Evolutionary conservation across 2,797 vertebrate genomes (phyloP).

Genomic region (Micrastur ruficollis): DNA sequence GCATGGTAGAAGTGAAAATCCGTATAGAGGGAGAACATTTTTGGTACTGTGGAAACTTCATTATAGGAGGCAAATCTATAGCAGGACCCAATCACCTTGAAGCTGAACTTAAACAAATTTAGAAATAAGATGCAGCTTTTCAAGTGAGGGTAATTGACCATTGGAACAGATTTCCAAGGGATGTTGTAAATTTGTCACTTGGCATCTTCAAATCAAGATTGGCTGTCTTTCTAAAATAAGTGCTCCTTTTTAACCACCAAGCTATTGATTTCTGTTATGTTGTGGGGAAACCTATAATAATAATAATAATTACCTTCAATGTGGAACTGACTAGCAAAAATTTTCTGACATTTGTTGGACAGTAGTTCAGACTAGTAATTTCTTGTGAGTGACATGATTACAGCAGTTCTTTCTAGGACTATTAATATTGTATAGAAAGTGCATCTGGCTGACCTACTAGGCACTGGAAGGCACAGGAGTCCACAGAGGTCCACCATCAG

Average conservation of each 20-base stretch:
- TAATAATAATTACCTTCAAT: not conserved
- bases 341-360: not conserved
- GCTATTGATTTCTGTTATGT: not conserved
- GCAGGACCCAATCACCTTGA: not conserved
- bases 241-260: not conserved
- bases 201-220: not conserved
- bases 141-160: not conserved
- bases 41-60: not conserved
- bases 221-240: not conserved
- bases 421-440: not conserved
- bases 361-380: not conserved
- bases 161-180: not conserved
- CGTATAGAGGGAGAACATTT: not conserved
- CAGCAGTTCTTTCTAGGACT: not conserved
- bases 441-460: not conserved
- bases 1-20: not conserved
- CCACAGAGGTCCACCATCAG: not conserved
- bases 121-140: not conserved
- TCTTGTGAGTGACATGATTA: not conserved
- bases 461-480: not conserved
- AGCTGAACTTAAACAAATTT: not conserved
- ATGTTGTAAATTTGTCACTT: not conserved
- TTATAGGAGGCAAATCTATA: not conserved
- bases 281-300: not conserved
- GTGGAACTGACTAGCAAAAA: not conserved